These are phyloP conservation scores for Craseonycteris thonglongyai DNA, from an alignment of 2,113 vertebrate genomes.

Conservation along the genomic window DNA sequence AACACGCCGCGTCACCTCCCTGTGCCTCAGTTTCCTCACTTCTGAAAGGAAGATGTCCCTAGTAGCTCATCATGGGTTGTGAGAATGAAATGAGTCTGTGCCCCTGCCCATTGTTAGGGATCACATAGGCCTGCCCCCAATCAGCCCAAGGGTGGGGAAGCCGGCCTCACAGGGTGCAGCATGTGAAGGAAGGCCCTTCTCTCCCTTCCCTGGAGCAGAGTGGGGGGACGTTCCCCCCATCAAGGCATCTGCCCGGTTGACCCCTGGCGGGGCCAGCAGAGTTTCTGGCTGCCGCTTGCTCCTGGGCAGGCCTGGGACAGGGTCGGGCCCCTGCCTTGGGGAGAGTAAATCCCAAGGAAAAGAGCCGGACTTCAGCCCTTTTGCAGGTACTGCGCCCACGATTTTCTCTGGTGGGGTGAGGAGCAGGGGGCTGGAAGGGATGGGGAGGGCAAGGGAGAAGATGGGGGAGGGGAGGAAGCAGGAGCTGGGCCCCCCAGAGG, in stretches of 20 bases:
- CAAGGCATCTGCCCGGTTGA: fast-evolving
- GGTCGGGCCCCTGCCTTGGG: not conserved
- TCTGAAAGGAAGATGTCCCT: not conserved
- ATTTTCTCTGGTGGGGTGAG: not conserved
- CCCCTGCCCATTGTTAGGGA: fast-evolving
- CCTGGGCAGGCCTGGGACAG: not conserved
- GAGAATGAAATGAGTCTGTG: not conserved
- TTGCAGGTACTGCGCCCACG: not conserved
- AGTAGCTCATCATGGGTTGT: fast-evolving
- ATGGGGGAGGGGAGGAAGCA: not conserved
- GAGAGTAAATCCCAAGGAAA: not conserved
- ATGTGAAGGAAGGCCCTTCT: not conserved
- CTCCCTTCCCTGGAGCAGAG: not conserved
- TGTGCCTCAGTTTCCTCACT: not conserved
- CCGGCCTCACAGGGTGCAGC: not conserved
- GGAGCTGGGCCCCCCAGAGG: not conserved
- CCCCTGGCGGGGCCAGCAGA: fast-evolving
- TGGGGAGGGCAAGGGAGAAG: not conserved
- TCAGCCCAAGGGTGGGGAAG: not conserved
- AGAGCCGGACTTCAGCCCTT: not conserved
- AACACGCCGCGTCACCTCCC: fast-evolving
- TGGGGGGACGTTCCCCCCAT: fast-evolving
- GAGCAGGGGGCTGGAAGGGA: not conserved
- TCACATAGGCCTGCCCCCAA: no score
- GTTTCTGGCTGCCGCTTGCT: not conserved